phyloP scores from a whole-genome alignment of 2,113 vertebrate species.

The Andinoacara biseriatus region DNA sequence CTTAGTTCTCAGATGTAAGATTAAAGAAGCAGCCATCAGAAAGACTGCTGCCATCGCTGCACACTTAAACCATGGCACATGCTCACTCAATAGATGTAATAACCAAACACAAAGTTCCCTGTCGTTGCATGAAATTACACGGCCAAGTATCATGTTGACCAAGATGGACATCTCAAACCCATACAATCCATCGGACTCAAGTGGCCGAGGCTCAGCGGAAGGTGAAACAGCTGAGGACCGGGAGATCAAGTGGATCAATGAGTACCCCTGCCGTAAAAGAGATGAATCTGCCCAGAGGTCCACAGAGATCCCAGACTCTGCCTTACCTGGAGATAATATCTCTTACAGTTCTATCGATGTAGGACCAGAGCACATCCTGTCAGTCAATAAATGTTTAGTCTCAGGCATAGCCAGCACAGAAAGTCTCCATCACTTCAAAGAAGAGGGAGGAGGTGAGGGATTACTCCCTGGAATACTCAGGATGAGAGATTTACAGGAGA shows the following conservation, averaged over 20 bases:
- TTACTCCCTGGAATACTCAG: constrained; percentile 66
- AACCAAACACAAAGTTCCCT: constrained; percentile 35
- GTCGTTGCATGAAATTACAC: constrained; percentile 69
- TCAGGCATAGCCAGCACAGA: constrained; percentile 73
- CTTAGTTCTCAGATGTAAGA: constrained; percentile 82
- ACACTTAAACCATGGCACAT: constrained; percentile 43
- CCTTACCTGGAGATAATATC: constrained; percentile 81
- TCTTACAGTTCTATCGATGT: constrained; percentile 83
- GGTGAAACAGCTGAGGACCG: constrained; percentile 90
- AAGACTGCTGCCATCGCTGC: constrained; percentile 68
- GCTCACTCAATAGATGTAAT: constrained; percentile 43
- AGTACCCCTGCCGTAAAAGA: constrained; percentile 78
- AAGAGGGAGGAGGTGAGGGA: constrained; percentile 74
- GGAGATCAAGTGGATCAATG: constrained; percentile 90
- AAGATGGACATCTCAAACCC: constrained; percentile 67
- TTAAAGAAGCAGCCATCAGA: constrained; percentile 73
- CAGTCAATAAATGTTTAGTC: constrained; percentile 50
- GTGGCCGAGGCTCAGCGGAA: constrained; percentile 86
- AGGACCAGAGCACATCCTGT: constrained; percentile 40
- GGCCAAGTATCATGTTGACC: constrained; percentile 73
- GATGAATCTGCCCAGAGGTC: constrained; percentile 45
- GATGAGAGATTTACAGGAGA: constrained; percentile 67
- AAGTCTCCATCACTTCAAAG: constrained; percentile 73
- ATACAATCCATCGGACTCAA: constrained; percentile 82
- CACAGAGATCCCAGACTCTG: constrained; percentile 78